phyloP scores from a whole-genome alignment of 2,888 invertebrate species.

The Tinea pellionella region DNA sequence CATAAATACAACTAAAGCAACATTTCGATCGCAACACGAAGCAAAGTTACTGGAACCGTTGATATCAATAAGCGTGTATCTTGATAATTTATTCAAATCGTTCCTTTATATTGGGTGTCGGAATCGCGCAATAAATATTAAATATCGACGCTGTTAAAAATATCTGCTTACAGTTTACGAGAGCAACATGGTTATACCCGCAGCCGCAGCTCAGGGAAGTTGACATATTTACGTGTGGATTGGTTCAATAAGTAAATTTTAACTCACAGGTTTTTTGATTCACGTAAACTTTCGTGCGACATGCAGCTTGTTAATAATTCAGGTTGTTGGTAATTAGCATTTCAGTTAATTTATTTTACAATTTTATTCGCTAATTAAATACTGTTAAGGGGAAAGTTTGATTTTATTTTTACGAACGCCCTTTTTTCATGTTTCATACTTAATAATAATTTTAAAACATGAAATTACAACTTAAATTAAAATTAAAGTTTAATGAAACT shows the following conservation, averaged over 20 bases:
- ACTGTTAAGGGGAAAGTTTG: not conserved
- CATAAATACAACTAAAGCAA: not conserved
- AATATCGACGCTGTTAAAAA: constrained; percentile 65
- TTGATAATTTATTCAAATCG: constrained; percentile 54
- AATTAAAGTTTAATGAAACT: too few species aligned
- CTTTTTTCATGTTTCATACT: too few species aligned
- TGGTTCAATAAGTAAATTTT: constrained; percentile 55
- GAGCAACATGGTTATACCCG: constrained; percentile 25
- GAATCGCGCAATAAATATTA: constrained; percentile 64
- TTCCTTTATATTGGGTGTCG: constrained; percentile 61
- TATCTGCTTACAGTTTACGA: constrained; percentile 68
- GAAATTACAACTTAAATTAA: too few species aligned
- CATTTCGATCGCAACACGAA: not conserved
- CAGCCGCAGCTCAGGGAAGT: constrained; percentile 25
- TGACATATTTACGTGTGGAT: constrained; percentile 28
- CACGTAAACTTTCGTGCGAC: not conserved
- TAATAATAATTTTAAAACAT: too few species aligned
- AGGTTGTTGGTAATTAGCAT: not conserved
- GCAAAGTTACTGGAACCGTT: not conserved
- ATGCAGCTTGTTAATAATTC: not conserved
- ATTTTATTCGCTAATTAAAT: not conserved
- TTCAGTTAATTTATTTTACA: not conserved
- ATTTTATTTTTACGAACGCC: not conserved
- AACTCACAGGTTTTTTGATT: not conserved
- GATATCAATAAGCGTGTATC: constrained; percentile 15